Evolutionary conservation across 2,797 vertebrate species (phyloP), one percentile per base, ranked within the genome.

Genomic region (Gambusia yucatana): DNA sequence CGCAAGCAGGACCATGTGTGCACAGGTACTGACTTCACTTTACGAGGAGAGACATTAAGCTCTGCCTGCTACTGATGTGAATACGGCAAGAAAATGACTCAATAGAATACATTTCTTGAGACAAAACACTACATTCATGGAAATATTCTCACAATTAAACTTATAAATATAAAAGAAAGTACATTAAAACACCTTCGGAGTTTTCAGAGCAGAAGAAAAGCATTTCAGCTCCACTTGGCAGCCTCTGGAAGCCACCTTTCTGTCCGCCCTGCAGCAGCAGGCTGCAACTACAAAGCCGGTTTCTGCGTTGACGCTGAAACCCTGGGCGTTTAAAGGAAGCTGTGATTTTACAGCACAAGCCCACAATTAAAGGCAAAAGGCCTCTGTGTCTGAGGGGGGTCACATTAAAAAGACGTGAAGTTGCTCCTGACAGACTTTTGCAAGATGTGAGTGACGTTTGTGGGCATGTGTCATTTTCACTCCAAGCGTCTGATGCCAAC

Each of bases 1-100:
- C 77, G 67, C 73, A 71, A 82, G 86, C 72, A 75, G 86, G 82
- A 77, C 88, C 80, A 84, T 91, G 91, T 88, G 91, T 80, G 76
- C 86, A 81, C 88, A 93, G 92, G 91, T 93, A 93, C 80, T n/a
- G 76, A 80, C 84, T 86, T 69, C 73, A 72, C 82, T 92, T 93
- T 92, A 93, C 57, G 73, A 91, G 89, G 77, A 88, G 79, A 88
- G 79, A 84, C 88, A 84, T 90, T 90, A 83, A 90, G 84, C 74
- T 61, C 36, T n/a, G 75, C 69, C 81, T 83, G 6, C 36, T 80
- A 84, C 85, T 59, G 71, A 88, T 72, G 91, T 75, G 82, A 86
- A 81, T 25, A 61, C 14, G 78, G 77, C 81, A 82, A 85, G 73
- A 87, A 30, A 83, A 78, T 72, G 77, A 86, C 86, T 87, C 87